Evolutionary conservation across 2,113 vertebrate species (phyloP).

Genomic region (Dromaius novaehollandiae): DNA sequence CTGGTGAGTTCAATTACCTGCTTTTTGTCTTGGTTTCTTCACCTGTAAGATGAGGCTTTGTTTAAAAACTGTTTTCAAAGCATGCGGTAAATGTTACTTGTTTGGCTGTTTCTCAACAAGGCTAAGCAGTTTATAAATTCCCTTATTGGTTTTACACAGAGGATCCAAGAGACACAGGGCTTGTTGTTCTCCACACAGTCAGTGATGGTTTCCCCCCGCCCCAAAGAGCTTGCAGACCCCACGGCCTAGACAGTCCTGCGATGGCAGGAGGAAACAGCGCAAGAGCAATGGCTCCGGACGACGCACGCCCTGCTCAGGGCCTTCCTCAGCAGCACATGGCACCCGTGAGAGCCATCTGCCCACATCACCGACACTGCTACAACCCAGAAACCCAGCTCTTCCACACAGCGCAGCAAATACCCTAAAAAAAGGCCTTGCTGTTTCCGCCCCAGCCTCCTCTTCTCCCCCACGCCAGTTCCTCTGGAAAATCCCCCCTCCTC

Average conservation of each 20-base stretch:
- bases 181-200: fast-evolving
- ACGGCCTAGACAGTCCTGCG: not conserved
- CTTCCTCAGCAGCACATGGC: not conserved
- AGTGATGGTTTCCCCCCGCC: not conserved
- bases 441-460: conserved; percentile 43
- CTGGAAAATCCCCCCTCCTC: conserved; percentile 48
- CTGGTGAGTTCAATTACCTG: not conserved
- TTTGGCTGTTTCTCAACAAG: not conserved
- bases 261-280: fast-evolving
- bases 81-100: not conserved
- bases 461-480: conserved; percentile 7
- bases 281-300: not conserved
- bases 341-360: fast-evolving
- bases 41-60: not conserved
- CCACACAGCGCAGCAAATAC: not conserved
- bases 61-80: not conserved
- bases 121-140: not conserved
- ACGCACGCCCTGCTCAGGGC: not conserved
- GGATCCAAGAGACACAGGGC: not conserved
- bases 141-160: not conserved
- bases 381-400: not conserved
- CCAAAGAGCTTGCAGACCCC: not conserved
- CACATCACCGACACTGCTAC: not conserved
- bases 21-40: not conserved
- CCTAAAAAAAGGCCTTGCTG: not conserved